Evolutionary conservation across 2,888 invertebrate species (phyloP).

Genomic region (Synanthedon formicaeformis): DNA sequence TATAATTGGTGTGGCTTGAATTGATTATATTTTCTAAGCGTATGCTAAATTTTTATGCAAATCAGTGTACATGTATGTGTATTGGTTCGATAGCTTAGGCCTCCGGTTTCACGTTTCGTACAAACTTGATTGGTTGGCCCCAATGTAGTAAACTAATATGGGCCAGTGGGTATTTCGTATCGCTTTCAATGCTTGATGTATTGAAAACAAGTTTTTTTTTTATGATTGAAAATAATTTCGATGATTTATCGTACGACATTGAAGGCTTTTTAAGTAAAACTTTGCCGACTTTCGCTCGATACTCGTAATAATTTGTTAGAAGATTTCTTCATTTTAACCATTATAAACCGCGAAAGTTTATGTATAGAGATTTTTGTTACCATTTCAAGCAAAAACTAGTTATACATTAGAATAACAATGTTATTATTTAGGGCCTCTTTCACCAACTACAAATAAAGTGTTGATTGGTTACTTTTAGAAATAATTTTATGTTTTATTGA

Average conservation of each 20-base stretch:
- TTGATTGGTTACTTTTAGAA: no score
- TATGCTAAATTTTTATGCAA: background rate
- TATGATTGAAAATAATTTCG: conserved; percentile 15
- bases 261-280: conserved; percentile 18
- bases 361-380: no score
- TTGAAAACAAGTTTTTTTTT: conserved; percentile 36
- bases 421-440: no score
- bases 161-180: conserved; percentile 33
- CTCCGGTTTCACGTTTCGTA: background rate
- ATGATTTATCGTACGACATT: conserved; percentile 39
- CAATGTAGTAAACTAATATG: conserved; percentile 18
- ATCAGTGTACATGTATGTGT: background rate
- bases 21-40: background rate
- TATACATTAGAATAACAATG: no score
- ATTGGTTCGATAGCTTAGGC: background rate
- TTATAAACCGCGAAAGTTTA: no score
- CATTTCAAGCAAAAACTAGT: no score
- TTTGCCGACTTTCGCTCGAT: background rate
- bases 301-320: no score
- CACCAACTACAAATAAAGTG: no score
- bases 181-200: conserved; percentile 32
- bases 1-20: background rate
- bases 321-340: no score
- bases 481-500: no score
- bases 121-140: conserved; percentile 16